Evolutionary conservation across 2,113 vertebrate species (phyloP).

Genomic region (Cinclus mexicanus): DNA sequence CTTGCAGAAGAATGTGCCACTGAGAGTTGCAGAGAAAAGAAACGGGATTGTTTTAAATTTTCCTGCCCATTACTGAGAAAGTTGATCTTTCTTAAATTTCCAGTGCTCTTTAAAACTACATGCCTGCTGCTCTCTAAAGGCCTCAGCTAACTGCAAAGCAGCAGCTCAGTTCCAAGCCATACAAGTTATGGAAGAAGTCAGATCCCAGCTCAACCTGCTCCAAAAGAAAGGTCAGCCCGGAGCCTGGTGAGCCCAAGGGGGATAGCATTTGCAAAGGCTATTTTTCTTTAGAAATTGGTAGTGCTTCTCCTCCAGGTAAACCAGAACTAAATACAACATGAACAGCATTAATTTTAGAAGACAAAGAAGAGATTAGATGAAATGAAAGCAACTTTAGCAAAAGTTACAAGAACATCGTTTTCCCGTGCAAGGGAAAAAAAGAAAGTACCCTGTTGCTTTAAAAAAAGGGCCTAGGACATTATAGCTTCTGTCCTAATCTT

Average conservation of each 20-base stretch:
- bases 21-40: background rate
- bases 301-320: background rate
- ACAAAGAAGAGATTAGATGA: background rate
- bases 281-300: slow-evolving; percentile 11
- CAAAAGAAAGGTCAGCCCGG: slow-evolving; percentile 18
- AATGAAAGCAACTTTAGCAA: background rate
- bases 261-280: background rate
- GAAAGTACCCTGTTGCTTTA: background rate
- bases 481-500: background rate
- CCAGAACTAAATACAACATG: background rate
- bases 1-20: background rate
- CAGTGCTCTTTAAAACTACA: background rate
- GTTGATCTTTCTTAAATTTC: background rate
- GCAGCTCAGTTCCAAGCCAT: slow-evolving; percentile 21
- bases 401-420: background rate
- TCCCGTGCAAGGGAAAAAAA: background rate
- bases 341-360: background rate
- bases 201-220: background rate
- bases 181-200: slow-evolving; percentile 16
- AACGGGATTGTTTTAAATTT: background rate
- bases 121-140: slow-evolving; percentile 20
- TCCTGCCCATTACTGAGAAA: slow-evolving; percentile 1
- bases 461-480: background rate
- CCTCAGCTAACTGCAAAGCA: slow-evolving; percentile 1
- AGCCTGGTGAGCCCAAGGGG: background rate